Base-by-base conservation (phyloP, 2,113 vertebrate genomes). In the Myiopsitta monachus region DNA sequence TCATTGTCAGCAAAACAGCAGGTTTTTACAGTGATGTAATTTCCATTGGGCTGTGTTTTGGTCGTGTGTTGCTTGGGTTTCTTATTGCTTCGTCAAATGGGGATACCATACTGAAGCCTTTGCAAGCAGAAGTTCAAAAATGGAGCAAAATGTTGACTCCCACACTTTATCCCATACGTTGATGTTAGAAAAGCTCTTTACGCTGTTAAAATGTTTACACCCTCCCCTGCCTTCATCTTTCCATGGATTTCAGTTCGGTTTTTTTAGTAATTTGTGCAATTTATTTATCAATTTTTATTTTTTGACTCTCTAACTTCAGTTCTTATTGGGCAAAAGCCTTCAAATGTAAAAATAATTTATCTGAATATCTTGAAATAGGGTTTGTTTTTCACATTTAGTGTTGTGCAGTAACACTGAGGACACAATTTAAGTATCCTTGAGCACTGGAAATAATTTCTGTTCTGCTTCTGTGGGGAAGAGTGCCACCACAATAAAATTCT, bases 161-260 rank as follows among this genome's bases (percentile, higher is more conserved):
- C 8, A 10, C 1, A 1, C 18, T 87, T 84, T 39, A 1, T 1
- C 27, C 7, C 4, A 4, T 47, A 3, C 36, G 63, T 14, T 55
- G 31, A 8, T 62, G 31, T 33, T 38, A 88, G 41, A 28, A 61
- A 54, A 78, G 11, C 13, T 63, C 14, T 67, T 68, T 10, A 69
- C 4, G 3, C 13, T 64, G 14, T 55, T 44, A 81, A 80, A 77
- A 43, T 70, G 9, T 69, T 74, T 83, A 28, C 10, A 11, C 28
- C 15, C 11, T 54, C 1, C 9, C 82, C 55, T 87, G 11, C 13
- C 22, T 26, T 86, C 23, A 15, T 36, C 4, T 44, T 86, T 88
- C 88, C 59, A 13, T 87, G 55, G 17, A 76, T 79, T 78, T 78
- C 12, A 38, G 14, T 82, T 89, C 79, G 31, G 41, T 43, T 31